Evolutionary conservation across 1,140 invertebrate species (phyloP).

Genomic region (Polypedilum vanderplanki): DNA sequence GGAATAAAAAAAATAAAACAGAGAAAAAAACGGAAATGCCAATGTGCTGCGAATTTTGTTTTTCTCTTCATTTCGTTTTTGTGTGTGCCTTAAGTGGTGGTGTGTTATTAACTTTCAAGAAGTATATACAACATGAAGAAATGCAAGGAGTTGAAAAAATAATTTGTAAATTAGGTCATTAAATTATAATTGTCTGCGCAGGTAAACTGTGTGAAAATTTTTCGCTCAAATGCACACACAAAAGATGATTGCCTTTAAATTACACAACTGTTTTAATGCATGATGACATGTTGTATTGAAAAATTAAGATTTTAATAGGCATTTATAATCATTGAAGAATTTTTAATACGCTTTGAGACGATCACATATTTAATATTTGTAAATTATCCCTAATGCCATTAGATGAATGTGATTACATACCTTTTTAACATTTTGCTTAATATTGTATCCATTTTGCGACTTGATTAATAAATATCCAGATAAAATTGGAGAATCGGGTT

Average conservation of each 20-base stretch:
- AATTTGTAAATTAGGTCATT: neutral
- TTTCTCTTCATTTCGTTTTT: no score
- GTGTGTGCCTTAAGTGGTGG: no score
- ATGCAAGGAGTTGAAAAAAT: neutral
- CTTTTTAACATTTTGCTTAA: slow-evolving; percentile 23
- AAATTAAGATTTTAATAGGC: neutral
- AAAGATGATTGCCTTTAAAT: neutral
- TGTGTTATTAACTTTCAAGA: no score
- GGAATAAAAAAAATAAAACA: slow-evolving; percentile 29
- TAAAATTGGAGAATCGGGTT: neutral
- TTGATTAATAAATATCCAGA: slow-evolving; percentile 6
- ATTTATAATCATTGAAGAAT: neutral
- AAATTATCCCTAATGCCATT: neutral
- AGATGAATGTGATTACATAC: neutral
- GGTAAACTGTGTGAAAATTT: neutral
- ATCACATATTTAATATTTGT: no score
- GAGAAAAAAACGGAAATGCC: slow-evolving; percentile 14
- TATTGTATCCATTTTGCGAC: slow-evolving; percentile 21
- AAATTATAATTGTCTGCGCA: neutral
- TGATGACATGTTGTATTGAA: neutral
- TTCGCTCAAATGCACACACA: neutral
- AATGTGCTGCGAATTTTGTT: neutral
- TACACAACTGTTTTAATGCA: neutral
- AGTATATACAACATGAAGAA: no score
- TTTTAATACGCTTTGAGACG: no score